A percentile compares a stretch with the other conserved stretches of the same genome.
These are phyloP conservation scores for Syndactyla subalaris DNA, from an alignment of 2,797 vertebrate species.

Conservation along the genomic window DNA sequence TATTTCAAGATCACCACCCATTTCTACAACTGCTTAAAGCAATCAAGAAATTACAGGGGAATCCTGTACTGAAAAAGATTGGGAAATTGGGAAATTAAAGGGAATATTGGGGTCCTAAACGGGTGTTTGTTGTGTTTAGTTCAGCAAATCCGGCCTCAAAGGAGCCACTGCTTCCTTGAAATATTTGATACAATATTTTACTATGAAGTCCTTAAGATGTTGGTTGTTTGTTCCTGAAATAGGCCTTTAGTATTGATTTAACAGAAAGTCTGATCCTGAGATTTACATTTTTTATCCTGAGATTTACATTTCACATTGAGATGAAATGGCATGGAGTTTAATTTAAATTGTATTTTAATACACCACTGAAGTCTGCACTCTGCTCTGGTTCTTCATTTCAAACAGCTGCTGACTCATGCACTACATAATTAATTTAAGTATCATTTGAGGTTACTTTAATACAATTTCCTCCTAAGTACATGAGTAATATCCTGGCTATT, in stretches of 20 bases:
- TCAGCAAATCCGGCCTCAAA: background rate
- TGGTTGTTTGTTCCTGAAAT: background rate
- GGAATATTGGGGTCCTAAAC: background rate
- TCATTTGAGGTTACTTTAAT: conserved; percentile 54
- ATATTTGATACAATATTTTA: background rate
- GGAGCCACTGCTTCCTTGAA: background rate
- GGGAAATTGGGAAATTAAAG: background rate
- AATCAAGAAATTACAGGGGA: background rate
- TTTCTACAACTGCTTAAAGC: background rate
- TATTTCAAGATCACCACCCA: background rate
- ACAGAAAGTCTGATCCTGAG: background rate
- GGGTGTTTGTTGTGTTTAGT: background rate
- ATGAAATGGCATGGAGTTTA: background rate
- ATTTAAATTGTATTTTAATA: conserved; percentile 32
- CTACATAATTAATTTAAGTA: conserved; percentile 65
- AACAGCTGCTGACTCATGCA: conserved; percentile 59
- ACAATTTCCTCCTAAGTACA: conserved; percentile 45
- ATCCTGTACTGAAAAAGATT: background rate
- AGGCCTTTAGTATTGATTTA: background rate
- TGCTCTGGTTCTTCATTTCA: conserved; percentile 33
- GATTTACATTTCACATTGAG: background rate
- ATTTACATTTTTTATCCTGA: background rate
- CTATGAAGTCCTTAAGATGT: background rate
- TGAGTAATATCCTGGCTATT: conserved; percentile 45
- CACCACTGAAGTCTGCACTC: conserved; percentile 1